Evolutionary conservation across 2,797 vertebrate species (phyloP), one percentile per base, ranked within the genome.

Genomic region (Cynodonichthys magdalenae): DNA sequence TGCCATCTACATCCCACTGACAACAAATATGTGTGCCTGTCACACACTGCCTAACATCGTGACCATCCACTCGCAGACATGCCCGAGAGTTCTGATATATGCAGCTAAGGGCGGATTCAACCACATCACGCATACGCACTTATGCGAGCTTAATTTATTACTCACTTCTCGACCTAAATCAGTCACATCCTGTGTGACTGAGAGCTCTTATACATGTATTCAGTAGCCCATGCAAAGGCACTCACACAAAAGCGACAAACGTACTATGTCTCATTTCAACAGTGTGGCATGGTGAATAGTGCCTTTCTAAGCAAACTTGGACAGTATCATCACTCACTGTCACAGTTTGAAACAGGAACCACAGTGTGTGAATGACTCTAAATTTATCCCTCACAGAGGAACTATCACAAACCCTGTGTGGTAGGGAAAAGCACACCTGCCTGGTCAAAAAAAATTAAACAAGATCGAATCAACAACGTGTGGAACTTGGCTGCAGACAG

Each of bases 81-180:
- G 75, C 69, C 67, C 56, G 8, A 65, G 55, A 79, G 72, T 84
- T 69, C 67, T 51, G 69, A 80, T 81, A 62, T 75, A 59, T 53
- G 48, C 69, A 55, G 74, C 80, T 59, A 24, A 69, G 66, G 81
- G 78, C 79, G 68, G 58, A 77, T 15, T 56, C 63, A 73, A 56
- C 74, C 64, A 49, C 79, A 75, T 70, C 74, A 39, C 71, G 62
- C 44, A 47, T 46, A 76, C 76, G 69, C 69, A 74, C 64, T 71
- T 60, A 81, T 49, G 52, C 86, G 79, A 75, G 82, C 75, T 81
- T 87, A 69, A 87, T 90, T 85, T 84, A 84, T 89, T 89, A 82
- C 85, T 87, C 87, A 86, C 79, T 79, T 84, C 74, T 87, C 88
- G 82, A 91, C 90, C 90, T 75, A 84, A 91, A 92, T 91, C 89